Base-by-base conservation (phyloP, 1,140 invertebrate genomes). In the Cydia fagiglandana region DNA sequence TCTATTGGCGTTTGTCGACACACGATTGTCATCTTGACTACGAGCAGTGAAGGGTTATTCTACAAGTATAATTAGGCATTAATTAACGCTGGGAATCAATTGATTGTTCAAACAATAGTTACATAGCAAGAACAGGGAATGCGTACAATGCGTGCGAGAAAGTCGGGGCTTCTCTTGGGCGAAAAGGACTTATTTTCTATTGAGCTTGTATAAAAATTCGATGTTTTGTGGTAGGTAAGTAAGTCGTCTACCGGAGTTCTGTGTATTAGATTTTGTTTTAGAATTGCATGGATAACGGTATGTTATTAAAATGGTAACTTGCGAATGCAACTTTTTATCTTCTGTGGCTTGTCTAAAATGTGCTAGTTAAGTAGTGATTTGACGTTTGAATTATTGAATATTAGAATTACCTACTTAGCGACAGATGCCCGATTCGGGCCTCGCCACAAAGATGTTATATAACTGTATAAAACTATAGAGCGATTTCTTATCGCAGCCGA, bases 111-210 rank as follows among this genome's bases (percentile, higher is more conserved):
- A 3, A 68, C 30, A 38, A 70, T 70, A 28, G 66, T 41, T 17
- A 10, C 66, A 68, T 15, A 45, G 34, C 66, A 70, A 70, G 56
- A 70, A 70, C 13, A 34, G n/a, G n/a, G 24, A 64, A 64, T 64
- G 64, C 64, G 64, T 34, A 68, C 28, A 68, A 68, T 9, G 64
- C 64, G 64, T 38, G 64, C 64, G 56, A 61, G 56, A 61, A 61
- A 61, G 56, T 61, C 9, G 20, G 0, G 9, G 17, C 10, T 12
- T 24, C 5, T 24, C 17, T 24, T 61, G 6, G 17, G 56, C n/a
- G 53, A 56, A 61, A 61, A 61, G 20, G 56, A n/a, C 56, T 20
- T 61, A 61, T 61, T 24, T 61, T 24, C 56, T 20, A 24, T 61
- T 61, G 56, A 61, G 2, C 0, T 2, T 61, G 20, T 61, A 61